A percentile compares a stretch with the other conserved stretches of the same genome.
Evolutionary conservation across 1,140 invertebrate species (phyloP).

Genomic region (Belonocnema kinseyi): DNA sequence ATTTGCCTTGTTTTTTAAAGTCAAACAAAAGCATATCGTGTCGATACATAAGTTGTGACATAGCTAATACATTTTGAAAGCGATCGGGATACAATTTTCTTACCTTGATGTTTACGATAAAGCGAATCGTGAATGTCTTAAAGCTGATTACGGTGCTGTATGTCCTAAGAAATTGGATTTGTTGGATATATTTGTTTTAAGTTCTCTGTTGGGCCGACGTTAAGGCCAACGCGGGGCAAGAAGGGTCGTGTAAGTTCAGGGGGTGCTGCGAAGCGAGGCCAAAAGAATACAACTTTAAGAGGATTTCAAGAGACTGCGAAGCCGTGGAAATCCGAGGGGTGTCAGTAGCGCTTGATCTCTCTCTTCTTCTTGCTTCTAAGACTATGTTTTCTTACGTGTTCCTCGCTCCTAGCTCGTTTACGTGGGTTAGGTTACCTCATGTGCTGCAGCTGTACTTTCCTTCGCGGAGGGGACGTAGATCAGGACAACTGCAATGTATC

Average conservation of each 20-base stretch:
- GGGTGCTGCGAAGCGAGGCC: constrained; percentile 66
- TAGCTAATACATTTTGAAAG: constrained; percentile 5
- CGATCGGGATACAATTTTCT: constrained; percentile 10
- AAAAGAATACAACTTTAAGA: constrained; percentile 76
- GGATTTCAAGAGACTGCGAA: constrained; percentile 74
- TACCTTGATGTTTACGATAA: constrained; percentile 32
- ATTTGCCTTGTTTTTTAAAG: background rate
- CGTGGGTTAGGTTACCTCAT: constrained; percentile 59
- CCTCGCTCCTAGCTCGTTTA: constrained; percentile 48
- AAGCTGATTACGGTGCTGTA: constrained; percentile 3
- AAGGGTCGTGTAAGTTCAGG: constrained; percentile 35
- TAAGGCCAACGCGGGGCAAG: constrained; percentile 34
- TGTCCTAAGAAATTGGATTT: constrained; percentile 64
- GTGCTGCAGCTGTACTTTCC: background rate
- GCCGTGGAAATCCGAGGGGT: constrained; percentile 75
- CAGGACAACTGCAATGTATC: background rate
- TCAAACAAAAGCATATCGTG: background rate
- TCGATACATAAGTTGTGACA: background rate
- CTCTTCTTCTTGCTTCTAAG: constrained; percentile 52
- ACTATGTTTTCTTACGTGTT: constrained; percentile 46
- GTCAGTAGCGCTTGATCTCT: constrained; percentile 73
- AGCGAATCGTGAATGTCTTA: constrained; percentile 48
- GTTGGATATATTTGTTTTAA: constrained; percentile 63
- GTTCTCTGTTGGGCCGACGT: constrained; percentile 50
- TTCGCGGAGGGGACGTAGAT: background rate